Evolutionary conservation across 2,888 invertebrate species (phyloP), one percentile per base, ranked within the genome.

Genomic region (Drosophila multiciliata): DNA sequence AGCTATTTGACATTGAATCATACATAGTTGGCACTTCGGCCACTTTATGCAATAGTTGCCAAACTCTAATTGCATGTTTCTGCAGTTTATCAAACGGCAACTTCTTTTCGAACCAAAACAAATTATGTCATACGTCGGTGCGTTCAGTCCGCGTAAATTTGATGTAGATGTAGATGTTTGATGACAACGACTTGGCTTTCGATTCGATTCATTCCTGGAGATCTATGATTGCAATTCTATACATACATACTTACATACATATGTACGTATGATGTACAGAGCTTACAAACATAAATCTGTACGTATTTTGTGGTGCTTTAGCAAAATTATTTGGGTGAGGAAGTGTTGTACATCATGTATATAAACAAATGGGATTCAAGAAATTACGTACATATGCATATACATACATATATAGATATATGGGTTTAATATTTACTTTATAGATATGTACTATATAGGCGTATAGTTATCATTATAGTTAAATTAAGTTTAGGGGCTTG

Each of bases 381-480:
- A 60, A 52, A 50, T 76, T 66, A 63, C 60, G 54, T 73, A 77
- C 67, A 73, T 73, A 67, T 66, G 49, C 53, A 54, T 66, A 72
- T 58, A 36, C 59, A 62, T 35, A 48, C 71, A 71, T 26, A 55
- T 40, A 33, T 17, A n/a, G 17, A 49, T 45, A 42, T 73, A 49
- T 60, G 49, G 12, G 36, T 63, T 63, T 75, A 64, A 61, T 66
- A 58, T 55, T 65, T 65, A 66, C 67, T 68, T 59, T 66, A 32
- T 57, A 42, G 57, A 45, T 45, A 45, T 45, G 74, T 65, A 66
- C 65, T 68, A 60, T 65, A 32, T 42, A 42, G 45, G 53, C 66
- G 64, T 81, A 66, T 55, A 29, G 38, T 66, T 54, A 75, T 77
- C 40, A 52, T 77, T 67, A 79, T 69, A 69, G 36, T 83, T 66